Base-by-base conservation (phyloP, 2,888 invertebrate species). In the Macaria liturata region DNA sequence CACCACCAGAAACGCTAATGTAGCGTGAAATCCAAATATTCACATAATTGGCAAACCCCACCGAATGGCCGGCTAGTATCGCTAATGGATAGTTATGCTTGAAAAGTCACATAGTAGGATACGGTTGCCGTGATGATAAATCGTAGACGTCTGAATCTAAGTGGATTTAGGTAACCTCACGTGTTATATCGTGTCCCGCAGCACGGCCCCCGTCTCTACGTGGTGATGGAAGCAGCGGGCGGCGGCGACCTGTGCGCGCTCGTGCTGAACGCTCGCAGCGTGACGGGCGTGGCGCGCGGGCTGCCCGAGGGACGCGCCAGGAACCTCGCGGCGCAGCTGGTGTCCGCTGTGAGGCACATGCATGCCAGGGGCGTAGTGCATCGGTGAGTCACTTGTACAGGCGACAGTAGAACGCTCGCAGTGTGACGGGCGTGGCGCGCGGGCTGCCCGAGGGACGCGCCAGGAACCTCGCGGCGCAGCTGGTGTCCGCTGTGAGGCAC, bases 161-260 rank as follows among this genome's bases (percentile, higher is more conserved):
- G 20, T n/a, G n/a, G n/a, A n/a, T n/a, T n/a, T n/a, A 20, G 20
- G 20, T 20, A n/a, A 20, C 20, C 20, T 20, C 2, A 20, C 20
- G 1, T 20, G 20, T 20, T 20, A 20, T 20, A 3, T 54, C 6
- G 50, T 37, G 3, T 30, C 30, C 9, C 0, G 3, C 82, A 95
- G 95, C 93, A 94, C 72, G 94, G 94, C 34, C 94, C 94, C 9
- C 88, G 95, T 34, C 94, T 95, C 78, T 96, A 95, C 83, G 92
- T 96, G 74, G 95, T 95, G 72, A 94, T 95, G 82, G 96, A 96
- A 84, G 92, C 95, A 69, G 95, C 95, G 9, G 90, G 93, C 49
- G 96, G 96, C 53, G 95, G 95, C 9, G 95, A 96, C 84, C 92
- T 96, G 64, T 94, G 94, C 81, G 88, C 96, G 68, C 93, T 92